These are phyloP conservation scores for Hemaris fuciformis DNA, from an alignment of 2,888 invertebrate species.

Conservation along the genomic window DNA sequence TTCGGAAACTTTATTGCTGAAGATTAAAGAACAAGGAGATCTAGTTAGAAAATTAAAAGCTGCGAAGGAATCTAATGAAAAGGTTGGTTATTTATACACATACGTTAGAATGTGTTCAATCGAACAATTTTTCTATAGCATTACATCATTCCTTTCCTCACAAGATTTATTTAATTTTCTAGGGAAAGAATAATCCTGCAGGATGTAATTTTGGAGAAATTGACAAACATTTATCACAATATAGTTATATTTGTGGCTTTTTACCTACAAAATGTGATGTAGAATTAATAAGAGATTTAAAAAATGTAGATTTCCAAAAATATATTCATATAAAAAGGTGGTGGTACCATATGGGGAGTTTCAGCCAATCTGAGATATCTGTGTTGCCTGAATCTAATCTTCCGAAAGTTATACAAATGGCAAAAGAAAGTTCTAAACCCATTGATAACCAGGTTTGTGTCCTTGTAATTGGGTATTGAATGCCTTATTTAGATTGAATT, in stretches of 20 bases:
- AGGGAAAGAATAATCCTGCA: slow-evolving; percentile 47
- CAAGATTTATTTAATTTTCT: slow-evolving; percentile 45
- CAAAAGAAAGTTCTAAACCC: slow-evolving; percentile 42
- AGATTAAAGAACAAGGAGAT: slow-evolving; percentile 87
- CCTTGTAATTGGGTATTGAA: not conserved
- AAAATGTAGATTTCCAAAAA: slow-evolving; percentile 53
- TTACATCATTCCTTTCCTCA: slow-evolving; percentile 45
- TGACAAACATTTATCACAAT: slow-evolving; percentile 70
- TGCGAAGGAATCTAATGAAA: slow-evolving; percentile 88
- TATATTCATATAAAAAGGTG: slow-evolving; percentile 80
- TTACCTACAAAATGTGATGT: slow-evolving; percentile 77
- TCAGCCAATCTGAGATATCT: slow-evolving; percentile 72
- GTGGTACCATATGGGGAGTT: slow-evolving; percentile 83
- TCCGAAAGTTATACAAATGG: slow-evolving; percentile 41
- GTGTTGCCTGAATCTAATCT: slow-evolving; percentile 57
- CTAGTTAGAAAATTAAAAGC: slow-evolving; percentile 90
- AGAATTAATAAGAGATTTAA: slow-evolving; percentile 56
- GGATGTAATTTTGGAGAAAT: slow-evolving; percentile 53
- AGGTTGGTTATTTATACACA: slow-evolving; percentile 77
- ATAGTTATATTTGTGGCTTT: slow-evolving; percentile 82
- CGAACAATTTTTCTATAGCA: slow-evolving; percentile 12
- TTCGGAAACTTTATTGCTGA: slow-evolving; percentile 59
- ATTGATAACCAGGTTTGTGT: slow-evolving; percentile 61
- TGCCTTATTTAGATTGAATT: slow-evolving; percentile 22
- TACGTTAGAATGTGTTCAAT: not conserved